Evolutionary conservation across 2,797 vertebrate genomes (phyloP).

Genomic region (Chelon auratus): DNA sequence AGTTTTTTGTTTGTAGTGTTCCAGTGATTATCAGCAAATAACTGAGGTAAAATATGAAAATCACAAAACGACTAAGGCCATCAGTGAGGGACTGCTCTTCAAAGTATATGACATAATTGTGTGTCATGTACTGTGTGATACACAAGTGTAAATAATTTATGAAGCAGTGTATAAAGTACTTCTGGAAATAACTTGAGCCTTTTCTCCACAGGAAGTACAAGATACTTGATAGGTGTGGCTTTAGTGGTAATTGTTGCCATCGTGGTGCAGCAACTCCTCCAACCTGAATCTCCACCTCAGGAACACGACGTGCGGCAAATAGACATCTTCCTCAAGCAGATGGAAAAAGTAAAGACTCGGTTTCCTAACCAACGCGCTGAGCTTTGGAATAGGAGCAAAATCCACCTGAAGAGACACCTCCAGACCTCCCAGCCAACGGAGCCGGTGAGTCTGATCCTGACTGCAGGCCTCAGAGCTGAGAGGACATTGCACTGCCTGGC

Average conservation of each 20-base stretch:
- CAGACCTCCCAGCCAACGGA: conserved; percentile 79
- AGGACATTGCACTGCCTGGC: conserved; percentile 90
- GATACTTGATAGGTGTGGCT: rapidly evolving
- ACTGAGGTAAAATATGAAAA: neutral
- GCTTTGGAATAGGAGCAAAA: conserved; percentile 88
- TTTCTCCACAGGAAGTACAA: conserved; percentile 40
- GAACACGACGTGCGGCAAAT: conserved; percentile 54
- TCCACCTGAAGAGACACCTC: conserved; percentile 90
- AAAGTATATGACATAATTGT: neutral
- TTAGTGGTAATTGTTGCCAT: neutral
- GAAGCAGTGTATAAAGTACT: neutral
- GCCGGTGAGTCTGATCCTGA: conserved; percentile 91
- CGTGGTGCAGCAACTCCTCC: conserved; percentile 9
- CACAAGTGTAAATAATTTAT: neutral
- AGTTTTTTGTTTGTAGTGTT: neutral
- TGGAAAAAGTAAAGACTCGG: conserved; percentile 79
- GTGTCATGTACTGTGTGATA: conserved; percentile 1
- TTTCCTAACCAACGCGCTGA: conserved; percentile 88
- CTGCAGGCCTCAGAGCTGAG: conserved; percentile 82
- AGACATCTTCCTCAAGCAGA: conserved; percentile 85
- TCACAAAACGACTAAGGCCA: neutral
- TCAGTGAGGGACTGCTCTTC: neutral
- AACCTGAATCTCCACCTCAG: conserved; percentile 12
- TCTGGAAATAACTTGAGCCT: neutral
- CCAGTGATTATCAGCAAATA: neutral